Percentiles rank a stretch among this genome's conserved stretches.
Conservation (phyloP, 1,140 invertebrate genomes). For the Asbolus verrucosus region DNA sequence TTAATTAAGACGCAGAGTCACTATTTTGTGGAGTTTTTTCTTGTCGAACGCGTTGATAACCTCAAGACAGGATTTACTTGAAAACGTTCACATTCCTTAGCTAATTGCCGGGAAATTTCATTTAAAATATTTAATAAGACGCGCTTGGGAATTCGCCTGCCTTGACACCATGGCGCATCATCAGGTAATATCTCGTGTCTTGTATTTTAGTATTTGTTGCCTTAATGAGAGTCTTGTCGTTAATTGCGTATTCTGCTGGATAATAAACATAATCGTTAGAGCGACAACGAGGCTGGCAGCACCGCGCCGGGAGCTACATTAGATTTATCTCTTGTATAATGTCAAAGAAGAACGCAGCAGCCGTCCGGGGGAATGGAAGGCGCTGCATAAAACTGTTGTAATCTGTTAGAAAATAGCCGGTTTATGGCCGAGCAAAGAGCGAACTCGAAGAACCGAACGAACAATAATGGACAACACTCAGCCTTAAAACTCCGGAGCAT, state of each 20-base stretch:
- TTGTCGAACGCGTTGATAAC: no score
- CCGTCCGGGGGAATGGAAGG: not conserved
- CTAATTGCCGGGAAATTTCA: not conserved
- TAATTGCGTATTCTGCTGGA: slow-evolving; percentile 52
- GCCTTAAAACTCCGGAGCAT: no score
- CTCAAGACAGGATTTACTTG: no score
- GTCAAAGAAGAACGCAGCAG: slow-evolving; percentile 6
- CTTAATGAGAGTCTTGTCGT: slow-evolving; percentile 51
- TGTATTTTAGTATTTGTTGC: slow-evolving; percentile 47
- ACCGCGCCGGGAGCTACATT: slow-evolving; percentile 12
- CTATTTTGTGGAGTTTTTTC: no score
- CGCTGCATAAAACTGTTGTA: not conserved
- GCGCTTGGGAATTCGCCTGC: not conserved
- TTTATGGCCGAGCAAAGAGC: not conserved
- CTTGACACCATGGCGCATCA: not conserved
- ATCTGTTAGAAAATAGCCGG: not conserved
- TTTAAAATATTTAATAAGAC: no score
- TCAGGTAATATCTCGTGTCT: slow-evolving; percentile 28
- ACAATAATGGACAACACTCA: no score
- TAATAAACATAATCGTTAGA: slow-evolving; percentile 56
- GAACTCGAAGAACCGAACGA: no score
- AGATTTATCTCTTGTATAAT: slow-evolving; percentile 23
- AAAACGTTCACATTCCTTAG: not conserved
- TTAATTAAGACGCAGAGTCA: no score
- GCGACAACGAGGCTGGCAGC: slow-evolving; percentile 20